Evolutionary conservation across 35 echinoderm and acorn worm species (phyloP), one percentile per base, ranked within the genome.

Genomic region (Apostichopus japonicus): DNA sequence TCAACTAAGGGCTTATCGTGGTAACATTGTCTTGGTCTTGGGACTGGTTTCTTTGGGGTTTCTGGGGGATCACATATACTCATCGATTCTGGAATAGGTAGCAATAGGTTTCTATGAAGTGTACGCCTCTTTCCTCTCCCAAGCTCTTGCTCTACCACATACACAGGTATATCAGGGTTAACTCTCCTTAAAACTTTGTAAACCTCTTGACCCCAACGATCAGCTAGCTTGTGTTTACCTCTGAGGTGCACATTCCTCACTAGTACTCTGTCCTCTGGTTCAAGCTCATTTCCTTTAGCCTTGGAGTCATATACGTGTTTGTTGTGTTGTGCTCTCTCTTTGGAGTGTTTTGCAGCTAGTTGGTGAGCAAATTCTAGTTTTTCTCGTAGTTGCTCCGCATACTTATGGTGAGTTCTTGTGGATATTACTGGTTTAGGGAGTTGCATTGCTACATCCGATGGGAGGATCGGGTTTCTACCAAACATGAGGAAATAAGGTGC

Each of bases 141-240:
- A n/a, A n/a, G n/a, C n/a, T n/a, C n/a, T n/a, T n/a, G n/a, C n/a
- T n/a, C n/a, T n/a, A n/a, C n/a, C n/a, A n/a, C n/a, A n/a, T n/a
- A n/a, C n/a, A n/a, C n/a, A n/a, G n/a, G n/a, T n/a, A n/a, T n/a
- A n/a, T n/a, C n/a, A n/a, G n/a, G n/a, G n/a, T n/a, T n/a, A n/a
- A n/a, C n/a, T n/a, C n/a, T n/a, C n/a, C n/a, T n/a, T n/a, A n/a
- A n/a, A n/a, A n/a, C n/a, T n/a, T n/a, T n/a, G n/a, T n/a, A n/a
- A n/a, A n/a, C n/a, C n/a, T n/a, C n/a, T n/a, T n/a, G 25, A 27
- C 25, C 25, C 94, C 96, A 95, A 72, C 78, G 56, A 57, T 98
- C 86, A 25, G 94, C 92, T n/a, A 98, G 59, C 27, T 98, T 94
- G 6, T 95, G 96, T 56, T 98, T 95, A 53, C 96, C 96, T 56